Conservation (phyloP, 2,888 invertebrate genomes). For the Drosophila kuntzei region DNA sequence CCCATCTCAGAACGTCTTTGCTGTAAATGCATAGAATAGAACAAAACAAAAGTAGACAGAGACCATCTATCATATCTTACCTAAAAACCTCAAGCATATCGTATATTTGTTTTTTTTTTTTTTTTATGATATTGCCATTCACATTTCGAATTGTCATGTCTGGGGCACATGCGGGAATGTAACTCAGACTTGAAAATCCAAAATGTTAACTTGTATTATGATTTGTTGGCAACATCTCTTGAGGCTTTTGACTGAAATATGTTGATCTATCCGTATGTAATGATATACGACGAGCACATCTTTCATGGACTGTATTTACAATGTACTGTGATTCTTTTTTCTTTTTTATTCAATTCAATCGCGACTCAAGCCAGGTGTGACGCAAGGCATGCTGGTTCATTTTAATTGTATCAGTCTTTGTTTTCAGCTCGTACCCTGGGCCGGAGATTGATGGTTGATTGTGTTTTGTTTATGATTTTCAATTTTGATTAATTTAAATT, state of each 20-base stretch:
- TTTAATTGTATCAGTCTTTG: conserved; percentile 9
- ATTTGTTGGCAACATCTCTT: conserved; percentile 29
- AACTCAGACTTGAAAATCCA: conserved; percentile 64
- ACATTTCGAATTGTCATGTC: conserved; percentile 66
- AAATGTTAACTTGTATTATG: conserved; percentile 35
- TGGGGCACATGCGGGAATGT: conserved; percentile 57
- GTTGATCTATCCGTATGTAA: conserved; percentile 34
- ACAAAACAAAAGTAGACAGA: conserved; percentile 38
- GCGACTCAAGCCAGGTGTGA: conserved; percentile 82
- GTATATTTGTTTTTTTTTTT: neutral
- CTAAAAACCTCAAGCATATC: conserved; percentile 58
- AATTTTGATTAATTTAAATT: conserved; percentile 31
- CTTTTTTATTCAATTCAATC: conserved; percentile 75
- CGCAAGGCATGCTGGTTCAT: conserved; percentile 75
- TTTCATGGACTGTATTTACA: conserved; percentile 64
- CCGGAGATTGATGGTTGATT: conserved; percentile 51
- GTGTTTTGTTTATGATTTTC: conserved; percentile 43
- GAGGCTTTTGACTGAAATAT: conserved; percentile 44
- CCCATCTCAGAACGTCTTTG: conserved; percentile 42
- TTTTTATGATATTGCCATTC: conserved; percentile 7
- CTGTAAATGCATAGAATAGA: conserved; percentile 68
- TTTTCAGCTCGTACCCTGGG: conserved; percentile 70
- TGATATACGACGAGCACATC: conserved; percentile 21
- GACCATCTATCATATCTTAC: conserved; percentile 70
- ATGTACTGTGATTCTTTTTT: conserved; percentile 44